Base-by-base conservation (phyloP, 2,888 invertebrate species). In the Tribolium freemani region DNA sequence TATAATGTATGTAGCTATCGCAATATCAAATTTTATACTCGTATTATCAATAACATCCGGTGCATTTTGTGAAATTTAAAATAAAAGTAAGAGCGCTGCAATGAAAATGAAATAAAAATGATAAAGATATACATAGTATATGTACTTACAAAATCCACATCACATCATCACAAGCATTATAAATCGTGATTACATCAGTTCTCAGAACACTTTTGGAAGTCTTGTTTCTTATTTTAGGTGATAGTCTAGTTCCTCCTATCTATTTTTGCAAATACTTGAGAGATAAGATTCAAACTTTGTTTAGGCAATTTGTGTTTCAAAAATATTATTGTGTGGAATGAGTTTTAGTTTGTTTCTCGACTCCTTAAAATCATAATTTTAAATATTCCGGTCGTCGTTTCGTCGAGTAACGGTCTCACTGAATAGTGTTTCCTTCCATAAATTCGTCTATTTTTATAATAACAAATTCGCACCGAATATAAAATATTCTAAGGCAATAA, bases 401-500 rank as follows among this genome's bases (percentile, higher is more conserved):
- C 1, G 45, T 53, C 53, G 64, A 20, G 0, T 48, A 72, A 61
- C 45, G 57, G 50, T 10, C 44, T 38, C 5, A 20, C 26, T 67
- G 48, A 61, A 60, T 31, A 38, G 60, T 48, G 20, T 30, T 67
- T 57, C 50, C 53, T 54, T 67, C 46, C 58, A 71, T 51, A 58
- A 66, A 58, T 71, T 56, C 13, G 45, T 21, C 44, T 54, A 38
- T 67, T 68, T 60, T 46, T 60, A 48, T 51, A 45, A 54, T 68
- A 68, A 68, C 61, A 72, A 72, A 72, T 72, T 68, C 48, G 46
- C 51, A 66, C 30, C 26, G 51, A 60, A 60, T 68, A 56, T 30
- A 68, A 68, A 68, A 68, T 68, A 60, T 45, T 57, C 50, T 69
- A 46, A 8, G 56, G 72, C 63, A 72, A 72, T 72, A 72, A 72